phyloP scores from a whole-genome alignment of 37 sponge, comb jelly and placozoan genomes.

The Halichondria panicea region DNA sequence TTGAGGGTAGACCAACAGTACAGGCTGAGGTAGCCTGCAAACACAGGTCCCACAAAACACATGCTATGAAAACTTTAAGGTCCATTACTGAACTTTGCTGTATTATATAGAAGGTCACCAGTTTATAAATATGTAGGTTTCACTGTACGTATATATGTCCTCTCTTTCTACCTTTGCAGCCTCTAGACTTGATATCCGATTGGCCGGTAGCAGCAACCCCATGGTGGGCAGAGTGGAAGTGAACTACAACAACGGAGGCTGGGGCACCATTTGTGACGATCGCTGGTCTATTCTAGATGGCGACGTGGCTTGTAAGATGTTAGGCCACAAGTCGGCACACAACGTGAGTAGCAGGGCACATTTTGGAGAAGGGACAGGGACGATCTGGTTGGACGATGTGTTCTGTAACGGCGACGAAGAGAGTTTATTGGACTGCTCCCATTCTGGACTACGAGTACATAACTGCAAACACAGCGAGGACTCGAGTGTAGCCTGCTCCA shows the following conservation, averaged over 20 bases:
- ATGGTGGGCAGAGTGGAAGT: conserved; percentile 53
- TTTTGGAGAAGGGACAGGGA: conserved; percentile 36
- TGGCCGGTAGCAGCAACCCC: background rate
- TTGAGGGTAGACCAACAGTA: background rate
- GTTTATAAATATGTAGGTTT: background rate
- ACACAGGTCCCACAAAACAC: too few relatives aligned
- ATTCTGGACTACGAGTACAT: conserved; percentile 30
- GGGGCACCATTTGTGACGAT: conserved; percentile 72
- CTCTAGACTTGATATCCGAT: background rate
- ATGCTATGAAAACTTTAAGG: too few relatives aligned
- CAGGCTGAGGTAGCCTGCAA: background rate
- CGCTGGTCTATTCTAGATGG: conserved; percentile 46
- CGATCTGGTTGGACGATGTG: conserved; percentile 59
- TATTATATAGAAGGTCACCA: too few relatives aligned
- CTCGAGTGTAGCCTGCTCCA: conserved; percentile 38
- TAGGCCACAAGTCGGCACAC: conserved; percentile 25
- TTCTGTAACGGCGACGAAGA: conserved; percentile 40
- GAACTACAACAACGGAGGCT: conserved; percentile 52
- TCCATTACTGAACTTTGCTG: too few relatives aligned
- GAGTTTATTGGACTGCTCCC: conserved; percentile 50
- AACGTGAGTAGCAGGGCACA: background rate
- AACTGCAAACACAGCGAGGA: conserved; percentile 50
- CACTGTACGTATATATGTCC: background rate
- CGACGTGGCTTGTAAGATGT: conserved; percentile 60
- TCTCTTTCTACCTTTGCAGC: background rate